Percentiles rank a stretch among this genome's conserved stretches.
Evolutionary conservation across 2,113 vertebrate species (phyloP).

Genomic region (Bubo scandiacus): DNA sequence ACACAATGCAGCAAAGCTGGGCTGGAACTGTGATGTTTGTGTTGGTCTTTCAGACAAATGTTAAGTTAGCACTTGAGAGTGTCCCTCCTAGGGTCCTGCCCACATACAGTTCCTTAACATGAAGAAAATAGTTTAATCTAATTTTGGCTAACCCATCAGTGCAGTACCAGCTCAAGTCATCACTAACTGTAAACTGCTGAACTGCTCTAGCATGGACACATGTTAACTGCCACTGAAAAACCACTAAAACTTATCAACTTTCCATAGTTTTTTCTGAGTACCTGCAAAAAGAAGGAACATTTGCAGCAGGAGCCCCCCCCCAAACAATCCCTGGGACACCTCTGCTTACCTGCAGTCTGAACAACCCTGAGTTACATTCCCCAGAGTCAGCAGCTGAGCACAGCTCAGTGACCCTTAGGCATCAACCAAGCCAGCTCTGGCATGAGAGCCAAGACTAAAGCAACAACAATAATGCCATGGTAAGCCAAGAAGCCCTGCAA

Average conservation of each 20-base stretch:
- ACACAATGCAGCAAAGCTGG: not conserved
- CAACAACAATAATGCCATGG: not conserved
- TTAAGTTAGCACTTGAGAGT: not conserved
- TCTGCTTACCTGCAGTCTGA: not conserved
- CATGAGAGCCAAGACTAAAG: not conserved
- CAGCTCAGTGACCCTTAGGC: not conserved
- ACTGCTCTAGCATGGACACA: not conserved
- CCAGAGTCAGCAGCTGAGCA: not conserved
- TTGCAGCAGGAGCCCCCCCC: not conserved
- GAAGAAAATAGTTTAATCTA: not conserved
- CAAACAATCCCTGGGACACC: not conserved
- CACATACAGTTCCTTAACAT: fast-evolving
- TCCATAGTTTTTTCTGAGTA: not conserved
- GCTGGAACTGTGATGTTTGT: not conserved
- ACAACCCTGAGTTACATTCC: not conserved
- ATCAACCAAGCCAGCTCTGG: not conserved
- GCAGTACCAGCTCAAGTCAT: not conserved
- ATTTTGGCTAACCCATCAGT: not conserved
- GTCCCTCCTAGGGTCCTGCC: not conserved
- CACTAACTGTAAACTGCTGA: not conserved
- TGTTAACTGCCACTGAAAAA: not conserved
- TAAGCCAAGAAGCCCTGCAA: not conserved
- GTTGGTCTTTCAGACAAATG: not conserved
- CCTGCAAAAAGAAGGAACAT: not conserved
- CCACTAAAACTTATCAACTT: not conserved